A percentile compares a stretch with the other conserved stretches of the same genome.
phyloP scores from a whole-genome alignment of 2,113 vertebrate species.

The Psephotus haematonotus region DNA sequence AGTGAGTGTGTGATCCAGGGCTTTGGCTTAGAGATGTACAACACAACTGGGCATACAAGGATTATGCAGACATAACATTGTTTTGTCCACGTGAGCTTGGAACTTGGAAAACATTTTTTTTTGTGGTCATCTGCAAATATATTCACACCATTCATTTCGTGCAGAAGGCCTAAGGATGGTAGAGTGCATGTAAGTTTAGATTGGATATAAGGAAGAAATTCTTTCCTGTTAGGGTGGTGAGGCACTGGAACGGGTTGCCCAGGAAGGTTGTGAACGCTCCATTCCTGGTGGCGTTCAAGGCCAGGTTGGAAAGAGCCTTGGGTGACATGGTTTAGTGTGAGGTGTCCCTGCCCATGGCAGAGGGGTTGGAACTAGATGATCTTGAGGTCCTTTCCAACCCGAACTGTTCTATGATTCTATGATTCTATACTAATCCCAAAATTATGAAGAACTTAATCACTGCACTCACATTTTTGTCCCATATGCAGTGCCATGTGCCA shows the following conservation, averaged over 20 bases:
- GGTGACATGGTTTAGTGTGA: no score
- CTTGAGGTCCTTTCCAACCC: no score
- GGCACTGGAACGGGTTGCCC: no score
- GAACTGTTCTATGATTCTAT: no score
- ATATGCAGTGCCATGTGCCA: not conserved
- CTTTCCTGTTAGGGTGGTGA: no score
- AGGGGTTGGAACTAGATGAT: no score
- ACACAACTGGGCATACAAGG: fast-evolving
- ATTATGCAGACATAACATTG: fast-evolving
- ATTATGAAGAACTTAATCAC: not conserved
- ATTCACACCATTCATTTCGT: not conserved
- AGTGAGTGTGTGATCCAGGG: fast-evolving
- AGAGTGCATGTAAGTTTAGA: no score
- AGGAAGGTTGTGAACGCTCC: no score
- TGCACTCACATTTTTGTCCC: not conserved
- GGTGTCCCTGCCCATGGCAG: no score
- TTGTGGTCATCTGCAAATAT: not conserved
- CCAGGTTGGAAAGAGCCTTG: no score
- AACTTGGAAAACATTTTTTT: not conserved
- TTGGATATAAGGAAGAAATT: no score
- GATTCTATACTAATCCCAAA: not conserved
- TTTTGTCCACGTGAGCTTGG: not conserved
- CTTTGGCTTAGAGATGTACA: not conserved
- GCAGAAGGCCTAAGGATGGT: not conserved
- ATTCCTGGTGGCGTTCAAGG: no score